Evolutionary conservation across 2,888 invertebrate species (phyloP).

Genomic region (Dascillus cervinus): DNA sequence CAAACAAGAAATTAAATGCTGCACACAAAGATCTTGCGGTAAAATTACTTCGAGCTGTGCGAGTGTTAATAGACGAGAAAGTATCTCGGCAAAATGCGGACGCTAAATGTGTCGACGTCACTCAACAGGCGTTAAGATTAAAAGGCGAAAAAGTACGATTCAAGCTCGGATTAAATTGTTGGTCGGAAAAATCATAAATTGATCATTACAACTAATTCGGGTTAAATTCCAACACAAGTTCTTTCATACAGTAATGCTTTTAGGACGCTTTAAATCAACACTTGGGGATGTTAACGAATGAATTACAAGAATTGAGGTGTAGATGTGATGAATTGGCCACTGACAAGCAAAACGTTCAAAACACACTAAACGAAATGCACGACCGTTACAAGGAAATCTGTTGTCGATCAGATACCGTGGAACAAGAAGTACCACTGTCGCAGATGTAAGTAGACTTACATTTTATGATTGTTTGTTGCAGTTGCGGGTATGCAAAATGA

Average conservation of each 20-base stretch:
- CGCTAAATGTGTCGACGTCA: conserved; percentile 6
- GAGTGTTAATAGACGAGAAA: conserved; percentile 27
- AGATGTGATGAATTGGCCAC: not conserved
- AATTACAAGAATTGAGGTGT: conserved; percentile 6
- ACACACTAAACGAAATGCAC: not conserved
- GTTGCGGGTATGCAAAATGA: no score
- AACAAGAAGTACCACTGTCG: no score
- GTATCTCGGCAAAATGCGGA: conserved; percentile 20
- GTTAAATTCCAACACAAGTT: no score
- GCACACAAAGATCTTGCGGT: conserved; percentile 28
- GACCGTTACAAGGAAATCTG: not conserved
- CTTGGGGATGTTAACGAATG: conserved; percentile 1
- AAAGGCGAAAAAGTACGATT: conserved; percentile 8
- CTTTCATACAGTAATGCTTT: no score
- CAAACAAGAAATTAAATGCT: conserved; percentile 22
- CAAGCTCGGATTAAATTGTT: no score
- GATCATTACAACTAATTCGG: no score
- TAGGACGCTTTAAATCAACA: no score
- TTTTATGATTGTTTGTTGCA: no score
- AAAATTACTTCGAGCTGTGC: conserved; percentile 27
- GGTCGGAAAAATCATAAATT: no score
- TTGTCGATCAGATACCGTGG: not conserved
- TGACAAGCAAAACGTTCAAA: conserved; percentile 4
- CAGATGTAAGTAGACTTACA: no score
- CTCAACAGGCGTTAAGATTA: conserved; percentile 2